Percentiles rank a stretch among this genome's conserved stretches.
phyloP scores from a whole-genome alignment of 2,113 vertebrate species.

The Ochotona princeps region DNA sequence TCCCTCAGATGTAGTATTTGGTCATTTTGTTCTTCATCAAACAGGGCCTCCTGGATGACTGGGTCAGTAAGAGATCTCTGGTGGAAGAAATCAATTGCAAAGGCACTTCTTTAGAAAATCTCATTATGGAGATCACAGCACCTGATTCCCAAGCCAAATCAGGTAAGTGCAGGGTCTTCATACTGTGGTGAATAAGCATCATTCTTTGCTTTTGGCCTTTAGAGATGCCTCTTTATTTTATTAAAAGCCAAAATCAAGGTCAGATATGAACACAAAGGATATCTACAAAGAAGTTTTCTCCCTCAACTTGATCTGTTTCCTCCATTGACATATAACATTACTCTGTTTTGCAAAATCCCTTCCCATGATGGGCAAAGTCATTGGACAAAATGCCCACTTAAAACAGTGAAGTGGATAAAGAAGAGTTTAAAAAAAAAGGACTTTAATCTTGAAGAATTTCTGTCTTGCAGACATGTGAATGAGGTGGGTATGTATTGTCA shows the following conservation, averaged over 20 bases:
- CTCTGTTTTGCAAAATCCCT: slow-evolving; percentile 28
- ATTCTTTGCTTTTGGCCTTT: slow-evolving; percentile 49
- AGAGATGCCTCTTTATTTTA: background rate
- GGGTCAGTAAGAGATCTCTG: slow-evolving; percentile 88
- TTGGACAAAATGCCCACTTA: background rate
- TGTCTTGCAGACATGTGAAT: slow-evolving; percentile 13
- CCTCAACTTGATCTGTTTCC: background rate
- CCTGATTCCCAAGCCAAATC: slow-evolving; percentile 90
- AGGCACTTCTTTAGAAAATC: slow-evolving; percentile 93
- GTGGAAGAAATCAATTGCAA: slow-evolving; percentile 92
- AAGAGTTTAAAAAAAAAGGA: background rate
- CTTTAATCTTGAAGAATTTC: slow-evolving; percentile 11
- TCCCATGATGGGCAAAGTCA: background rate
- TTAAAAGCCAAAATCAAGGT: slow-evolving; percentile 35
- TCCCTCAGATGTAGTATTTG: slow-evolving; percentile 28
- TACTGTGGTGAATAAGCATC: background rate
- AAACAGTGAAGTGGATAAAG: background rate
- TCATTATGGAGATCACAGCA: slow-evolving; percentile 94
- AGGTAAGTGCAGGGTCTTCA: slow-evolving; percentile 77
- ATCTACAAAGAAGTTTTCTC: background rate
- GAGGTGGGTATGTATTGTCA: background rate
- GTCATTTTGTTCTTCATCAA: slow-evolving; percentile 46
- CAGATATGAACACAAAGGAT: slow-evolving; percentile 14
- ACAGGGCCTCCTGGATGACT: slow-evolving; percentile 92
- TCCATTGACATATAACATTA: background rate